Evolutionary conservation across 2,888 invertebrate species (phyloP).

Genomic region (Choreutis nemorana): DNA sequence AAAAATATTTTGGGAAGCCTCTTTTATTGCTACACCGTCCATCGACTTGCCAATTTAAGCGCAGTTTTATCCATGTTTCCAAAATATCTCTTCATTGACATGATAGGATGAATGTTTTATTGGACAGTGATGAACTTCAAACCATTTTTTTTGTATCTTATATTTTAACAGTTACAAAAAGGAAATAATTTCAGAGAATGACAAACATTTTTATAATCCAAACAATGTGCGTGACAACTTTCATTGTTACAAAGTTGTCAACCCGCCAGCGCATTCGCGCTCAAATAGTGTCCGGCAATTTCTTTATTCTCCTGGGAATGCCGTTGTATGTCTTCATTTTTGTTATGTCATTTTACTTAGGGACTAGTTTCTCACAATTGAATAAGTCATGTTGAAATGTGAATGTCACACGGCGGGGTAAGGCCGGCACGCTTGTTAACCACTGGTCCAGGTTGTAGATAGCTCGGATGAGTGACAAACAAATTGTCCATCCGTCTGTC

Average conservation of each 20-base stretch:
- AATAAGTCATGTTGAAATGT: constrained; percentile 5
- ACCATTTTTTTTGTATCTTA: too few relatives aligned
- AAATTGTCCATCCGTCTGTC: constrained; percentile 28
- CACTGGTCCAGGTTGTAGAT: constrained; percentile 16
- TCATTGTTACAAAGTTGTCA: constrained; percentile 18
- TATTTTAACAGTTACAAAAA: too few relatives aligned
- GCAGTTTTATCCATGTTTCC: constrained; percentile 26
- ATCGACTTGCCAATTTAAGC: constrained; percentile 32
- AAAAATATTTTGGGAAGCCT: constrained; percentile 37
- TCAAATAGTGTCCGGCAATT: constrained; percentile 17
- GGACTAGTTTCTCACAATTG: constrained; percentile 9
- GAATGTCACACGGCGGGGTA: constrained; percentile 13
- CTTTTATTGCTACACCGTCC: constrained; percentile 33
- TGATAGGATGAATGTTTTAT: too few relatives aligned
- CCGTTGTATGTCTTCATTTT: constrained; percentile 12
- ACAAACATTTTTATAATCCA: too few relatives aligned
- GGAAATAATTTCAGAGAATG: too few relatives aligned
- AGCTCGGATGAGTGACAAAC: constrained; percentile 29
- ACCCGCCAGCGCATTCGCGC: constrained; percentile 17
- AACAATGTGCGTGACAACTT: constrained; percentile 18
- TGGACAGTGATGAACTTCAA: too few relatives aligned
- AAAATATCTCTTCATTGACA: too few relatives aligned
- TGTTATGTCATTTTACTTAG: constrained; percentile 1
- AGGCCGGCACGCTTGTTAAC: constrained; percentile 25
- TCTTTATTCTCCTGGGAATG: constrained; percentile 15